Percentiles rank a stretch among this genome's conserved stretches.
Conservation (phyloP, 92 coral and sea anemone species). For the Heliopora coerulea region DNA sequence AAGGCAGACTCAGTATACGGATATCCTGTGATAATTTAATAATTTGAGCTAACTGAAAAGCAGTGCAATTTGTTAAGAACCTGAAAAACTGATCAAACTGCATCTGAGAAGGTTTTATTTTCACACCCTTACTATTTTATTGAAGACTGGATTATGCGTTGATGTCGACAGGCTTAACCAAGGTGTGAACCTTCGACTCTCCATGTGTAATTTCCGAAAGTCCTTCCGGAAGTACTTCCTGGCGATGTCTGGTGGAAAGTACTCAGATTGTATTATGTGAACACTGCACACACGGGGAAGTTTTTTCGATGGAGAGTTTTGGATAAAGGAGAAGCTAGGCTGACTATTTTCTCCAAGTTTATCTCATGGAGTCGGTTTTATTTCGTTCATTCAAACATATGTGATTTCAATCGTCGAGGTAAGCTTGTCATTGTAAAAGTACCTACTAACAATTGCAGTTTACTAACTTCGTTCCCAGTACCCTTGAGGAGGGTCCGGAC, state of each 20-base stretch:
- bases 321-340: background rate
- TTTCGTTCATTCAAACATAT: background rate
- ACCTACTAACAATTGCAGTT: too few species aligned
- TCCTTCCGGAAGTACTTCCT: slow-evolving; percentile 18
- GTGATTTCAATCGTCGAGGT: slow-evolving; percentile 33
- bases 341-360: too few species aligned
- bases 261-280: background rate
- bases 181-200: background rate
- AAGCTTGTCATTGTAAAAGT: background rate
- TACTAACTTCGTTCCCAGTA: too few species aligned
- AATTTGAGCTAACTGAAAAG: too few species aligned
- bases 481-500: too few species aligned
- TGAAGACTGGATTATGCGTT: slow-evolving; percentile 12
- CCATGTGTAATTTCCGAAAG: slow-evolving; percentile 11
- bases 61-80: too few species aligned
- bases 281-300: background rate
- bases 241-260: background rate
- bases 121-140: too few species aligned
- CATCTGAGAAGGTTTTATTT: too few species aligned
- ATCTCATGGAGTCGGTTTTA: background rate
- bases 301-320: background rate
- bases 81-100: too few species aligned
- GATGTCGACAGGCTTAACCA: background rate
- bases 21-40: too few species aligned
- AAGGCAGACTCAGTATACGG: too few species aligned